Base-by-base conservation (phyloP, 2,888 invertebrate species). In the Ichneumoninae sp. region DNA sequence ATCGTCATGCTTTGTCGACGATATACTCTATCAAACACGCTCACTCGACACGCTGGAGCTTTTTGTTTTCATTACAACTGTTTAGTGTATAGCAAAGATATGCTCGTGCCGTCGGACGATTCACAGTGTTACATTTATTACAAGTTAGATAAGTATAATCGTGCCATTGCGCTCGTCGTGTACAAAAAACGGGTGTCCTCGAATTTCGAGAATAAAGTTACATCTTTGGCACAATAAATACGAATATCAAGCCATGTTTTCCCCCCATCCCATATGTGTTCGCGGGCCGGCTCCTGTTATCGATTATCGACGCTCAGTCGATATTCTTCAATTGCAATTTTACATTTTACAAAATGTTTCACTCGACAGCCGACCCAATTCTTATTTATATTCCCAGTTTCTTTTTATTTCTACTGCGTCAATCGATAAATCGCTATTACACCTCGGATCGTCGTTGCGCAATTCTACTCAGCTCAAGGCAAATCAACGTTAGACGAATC, bases 171-270 rank as follows among this genome's bases (percentile, higher is more conserved):
- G 30, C 16, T 22, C 68, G 40, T 76, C 50, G 76, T 50, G 52
- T 77, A 77, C 52, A 73, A 71, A 71, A 80, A 71, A 65, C 76
- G 76, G 66, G 65, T 54, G 87, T 87, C 83, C 83, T 87, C 87
- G 83, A 75, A 52, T 63, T 88, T 81, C 78, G 85, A 86, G 75
- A 63, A 86, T 83, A 88, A 89, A 89, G 87, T 88, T 88, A 88
- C 89, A 91, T 92, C 92, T 92, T 92, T 92, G 92, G 92, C 92
- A 92, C 92, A 91, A 92, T 91, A 91, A 92, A 92, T 92, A 91
- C 87, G 87, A 89, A 87, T 89, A 88, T 85, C 88, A 88, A 87
- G 88, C 87, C 87, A 85, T 87, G 71, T 82, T 73, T 70, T 83
- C 50, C 83, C 36, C 22, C 13, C 36, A 70, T 30, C 30, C 68